Percentiles rank a stretch among this genome's conserved stretches.
Conservation (phyloP, 2,113 vertebrate genomes). For the Oryzias melastigma region DNA sequence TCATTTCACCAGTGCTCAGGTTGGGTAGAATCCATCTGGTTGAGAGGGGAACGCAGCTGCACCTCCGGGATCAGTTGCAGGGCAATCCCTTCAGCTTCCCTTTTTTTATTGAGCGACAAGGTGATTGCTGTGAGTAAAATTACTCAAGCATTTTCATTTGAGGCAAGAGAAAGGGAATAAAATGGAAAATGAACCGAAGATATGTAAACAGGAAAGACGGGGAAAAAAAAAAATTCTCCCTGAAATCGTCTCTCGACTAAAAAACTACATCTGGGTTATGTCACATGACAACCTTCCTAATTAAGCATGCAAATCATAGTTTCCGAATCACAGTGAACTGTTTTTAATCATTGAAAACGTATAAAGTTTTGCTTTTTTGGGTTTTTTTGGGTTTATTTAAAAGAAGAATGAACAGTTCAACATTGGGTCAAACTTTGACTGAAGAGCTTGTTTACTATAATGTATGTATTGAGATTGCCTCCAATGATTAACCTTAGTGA, state of each 20-base stretch:
- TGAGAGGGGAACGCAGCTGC: constrained; percentile 43
- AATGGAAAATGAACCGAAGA: constrained; percentile 49
- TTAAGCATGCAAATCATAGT: constrained; percentile 65
- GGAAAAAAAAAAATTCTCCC: constrained; percentile 11
- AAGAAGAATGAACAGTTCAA: constrained; percentile 18
- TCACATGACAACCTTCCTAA: constrained; percentile 54
- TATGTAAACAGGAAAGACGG: constrained; percentile 52
- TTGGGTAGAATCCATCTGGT: constrained; percentile 56
- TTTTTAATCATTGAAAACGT: constrained; percentile 38
- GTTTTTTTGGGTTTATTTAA: constrained; percentile 2
- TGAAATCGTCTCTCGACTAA: constrained; percentile 41
- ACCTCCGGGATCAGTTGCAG: constrained; percentile 30
- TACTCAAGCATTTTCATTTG: constrained; percentile 28
- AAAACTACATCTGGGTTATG: constrained; percentile 59
- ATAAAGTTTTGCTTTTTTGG: constrained; percentile 22
- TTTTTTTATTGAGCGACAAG: constrained; percentile 29
- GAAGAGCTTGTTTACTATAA: not conserved
- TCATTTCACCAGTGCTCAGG: constrained; percentile 46
- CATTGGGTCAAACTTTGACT: constrained; percentile 21
- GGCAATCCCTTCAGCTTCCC: constrained; percentile 38
- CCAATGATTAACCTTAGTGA: not conserved
- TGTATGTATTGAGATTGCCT: too few relatives aligned
- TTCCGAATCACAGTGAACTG: constrained; percentile 60
- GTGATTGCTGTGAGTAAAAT: constrained; percentile 39
- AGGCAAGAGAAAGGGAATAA: constrained; percentile 25